Base-by-base conservation (phyloP, 2,888 invertebrate species). In the Hirtodrosophila cameraria region DNA sequence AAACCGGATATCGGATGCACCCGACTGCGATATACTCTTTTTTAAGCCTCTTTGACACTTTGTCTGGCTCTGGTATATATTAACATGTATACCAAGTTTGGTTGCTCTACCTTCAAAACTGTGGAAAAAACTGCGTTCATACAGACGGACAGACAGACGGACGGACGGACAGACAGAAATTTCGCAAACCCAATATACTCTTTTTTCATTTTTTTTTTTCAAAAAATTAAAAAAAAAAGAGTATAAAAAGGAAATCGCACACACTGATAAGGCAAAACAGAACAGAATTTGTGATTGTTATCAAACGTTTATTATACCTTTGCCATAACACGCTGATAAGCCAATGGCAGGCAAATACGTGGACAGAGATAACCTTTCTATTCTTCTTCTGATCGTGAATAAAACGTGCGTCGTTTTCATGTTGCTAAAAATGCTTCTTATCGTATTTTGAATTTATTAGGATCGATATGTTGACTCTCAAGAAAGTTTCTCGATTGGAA, bases 261-360 rank as follows among this genome's bases (percentile, higher is more conserved):
- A 20, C 20, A 33, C 5, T 49, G 80, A 83, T 78, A 78, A 35
- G 30, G 31, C 15, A 13, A 25, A 2, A 31, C 61, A 71, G 48
- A 55, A 71, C 43, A 53, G 27, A 62, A 55, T 62, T 64, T 55
- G 49, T 59, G 75, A 68, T 70, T 75, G 30, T 49, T 55, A 80
- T 82, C 73, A 55, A 31, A 41, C 48, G 48, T 75, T 73, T 80
- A 66, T 75, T 76, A 62, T 83, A 75, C 69, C 58, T 63, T 59
- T 11, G 63, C 43, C 30, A 69, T 45, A 59, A 59, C 41, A 11
- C 15, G 30, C 12, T 8, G 66, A 66, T 59, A 66, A 49, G 46
- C 25, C 42, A 31, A 13, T 48, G 28, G 27, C 42, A 13, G 31
- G 12, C 13, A 41, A 45, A 38, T 38, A 58, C 58, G 46, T 50